phyloP scores from a whole-genome alignment of 2,888 invertebrate genomes.

The Agonopterix heracliana region DNA sequence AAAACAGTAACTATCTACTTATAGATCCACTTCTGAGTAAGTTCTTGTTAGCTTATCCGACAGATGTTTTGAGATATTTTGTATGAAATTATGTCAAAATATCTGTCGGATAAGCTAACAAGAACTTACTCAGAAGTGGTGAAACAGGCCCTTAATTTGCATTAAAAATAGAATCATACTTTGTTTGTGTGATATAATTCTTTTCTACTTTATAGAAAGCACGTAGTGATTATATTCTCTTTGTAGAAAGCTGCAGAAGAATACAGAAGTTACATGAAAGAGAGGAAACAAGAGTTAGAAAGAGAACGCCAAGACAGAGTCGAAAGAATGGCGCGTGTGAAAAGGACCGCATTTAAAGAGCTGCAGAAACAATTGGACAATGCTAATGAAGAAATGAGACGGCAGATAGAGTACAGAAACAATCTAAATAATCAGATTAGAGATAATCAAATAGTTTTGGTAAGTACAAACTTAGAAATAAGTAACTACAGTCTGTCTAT shows the following conservation, averaged over 20 bases:
- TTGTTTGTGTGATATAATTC: too few relatives aligned
- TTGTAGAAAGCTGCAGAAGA: conserved; percentile 48
- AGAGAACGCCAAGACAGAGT: conserved; percentile 33
- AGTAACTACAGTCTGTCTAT: too few relatives aligned
- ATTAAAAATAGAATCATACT: too few relatives aligned
- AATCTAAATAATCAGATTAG: conserved; percentile 43
- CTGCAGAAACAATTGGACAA: conserved; percentile 37
- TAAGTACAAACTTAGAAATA: conserved; percentile 17
- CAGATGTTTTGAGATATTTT: too few relatives aligned
- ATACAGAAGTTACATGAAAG: conserved; percentile 45
- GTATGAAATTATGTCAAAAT: too few relatives aligned
- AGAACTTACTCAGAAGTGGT: too few relatives aligned
- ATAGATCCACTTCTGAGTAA: too few relatives aligned
- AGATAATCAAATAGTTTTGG: conserved; percentile 48
- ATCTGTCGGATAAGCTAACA: too few relatives aligned
- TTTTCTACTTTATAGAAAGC: background rate
- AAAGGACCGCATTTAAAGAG: conserved; percentile 40
- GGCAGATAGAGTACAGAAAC: conserved; percentile 53
- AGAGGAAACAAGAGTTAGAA: conserved; percentile 32
- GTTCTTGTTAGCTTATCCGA: too few relatives aligned
- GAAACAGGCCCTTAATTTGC: too few relatives aligned
- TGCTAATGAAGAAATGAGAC: conserved; percentile 45
- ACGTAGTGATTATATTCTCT: background rate
- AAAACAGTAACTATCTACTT: too few relatives aligned
- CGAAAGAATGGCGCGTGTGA: conserved; percentile 46